Evolutionary conservation across 2,888 invertebrate genomes (phyloP), one percentile per base, ranked within the genome.

Genomic region (Pseudoips prasinana): DNA sequence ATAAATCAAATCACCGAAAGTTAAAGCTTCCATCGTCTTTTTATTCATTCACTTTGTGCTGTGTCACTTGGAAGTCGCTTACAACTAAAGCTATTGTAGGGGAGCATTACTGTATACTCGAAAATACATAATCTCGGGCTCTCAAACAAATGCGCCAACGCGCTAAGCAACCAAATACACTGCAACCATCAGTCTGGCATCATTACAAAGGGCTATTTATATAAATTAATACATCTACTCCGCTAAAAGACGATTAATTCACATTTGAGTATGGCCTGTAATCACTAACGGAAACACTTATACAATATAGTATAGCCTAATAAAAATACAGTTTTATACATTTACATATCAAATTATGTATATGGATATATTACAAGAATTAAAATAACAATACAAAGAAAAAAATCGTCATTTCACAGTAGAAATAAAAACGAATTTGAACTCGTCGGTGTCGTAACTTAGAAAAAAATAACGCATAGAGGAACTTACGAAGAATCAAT

Each of bases 281-380:
- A 64, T 70, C 62, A 73, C 81, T 81, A 82, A 77, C 59, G 64
- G 75, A 80, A 84, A 83, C 79, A 67, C 81, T 84, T 83, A 85
- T 20, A 10, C 7, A 32, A 65, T 70, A 71, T 45, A 64, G 79
- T 61, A 59, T 78, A 73, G 67, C 71, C 73, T 80, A n/a, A 82
- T 78, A 79, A 58, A 66, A 73, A 71, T 77, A 79, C 59, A 67
- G 43, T 68, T 70, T 76, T 79, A 73, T 78, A 85, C 77, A 79
- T 48, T 70, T 61, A 73, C 62, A 65, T 70, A 64, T 73, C 57
- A 73, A 63, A 40, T 39, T 73, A 73, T 70, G 64, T 71, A 74
- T 75, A 73, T 51, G 68, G 62, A 53, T 82, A 82, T 79, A 72
- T 72, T 82, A 82, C 81, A 81, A 47, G 62, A 71, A 64, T 62